Percentiles rank a stretch among this genome's conserved stretches.
phyloP scores from a whole-genome alignment of 2,888 invertebrate species.

The Tetranychus piercei region DNA sequence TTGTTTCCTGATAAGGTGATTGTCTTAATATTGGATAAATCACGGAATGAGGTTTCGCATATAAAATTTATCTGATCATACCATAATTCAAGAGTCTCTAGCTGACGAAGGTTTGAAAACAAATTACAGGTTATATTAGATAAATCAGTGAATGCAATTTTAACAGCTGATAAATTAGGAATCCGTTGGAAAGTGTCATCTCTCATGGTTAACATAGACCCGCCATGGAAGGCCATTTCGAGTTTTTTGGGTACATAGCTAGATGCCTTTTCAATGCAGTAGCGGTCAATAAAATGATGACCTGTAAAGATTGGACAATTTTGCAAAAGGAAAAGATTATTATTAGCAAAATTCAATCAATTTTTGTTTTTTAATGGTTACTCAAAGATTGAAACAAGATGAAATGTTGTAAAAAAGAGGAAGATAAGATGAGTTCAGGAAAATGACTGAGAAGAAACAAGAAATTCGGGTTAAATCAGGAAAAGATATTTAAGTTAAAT shows the following conservation, averaged over 20 bases:
- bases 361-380: not conserved
- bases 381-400: not conserved
- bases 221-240: not conserved
- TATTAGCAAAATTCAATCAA: not conserved
- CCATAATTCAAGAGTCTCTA: not conserved
- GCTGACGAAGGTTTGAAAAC: not conserved
- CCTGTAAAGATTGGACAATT: not conserved
- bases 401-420: not conserved
- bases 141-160: conserved; percentile 3
- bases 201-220: not conserved
- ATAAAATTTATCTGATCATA: not conserved
- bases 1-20: conserved; percentile 2
- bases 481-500: not conserved
- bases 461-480: not conserved
- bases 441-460: not conserved
- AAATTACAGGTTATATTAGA: conserved; percentile 1
- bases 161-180: not conserved
- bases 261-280: not conserved
- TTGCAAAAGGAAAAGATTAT: no score
- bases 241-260: conserved; percentile 1
- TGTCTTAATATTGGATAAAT: not conserved
- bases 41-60: conserved; percentile 3
- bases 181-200: conserved; percentile 6
- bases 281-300: not conserved
- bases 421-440: not conserved